phyloP scores from a whole-genome alignment of 2,888 invertebrate genomes.

The Lasioglossum vierecki region DNA sequence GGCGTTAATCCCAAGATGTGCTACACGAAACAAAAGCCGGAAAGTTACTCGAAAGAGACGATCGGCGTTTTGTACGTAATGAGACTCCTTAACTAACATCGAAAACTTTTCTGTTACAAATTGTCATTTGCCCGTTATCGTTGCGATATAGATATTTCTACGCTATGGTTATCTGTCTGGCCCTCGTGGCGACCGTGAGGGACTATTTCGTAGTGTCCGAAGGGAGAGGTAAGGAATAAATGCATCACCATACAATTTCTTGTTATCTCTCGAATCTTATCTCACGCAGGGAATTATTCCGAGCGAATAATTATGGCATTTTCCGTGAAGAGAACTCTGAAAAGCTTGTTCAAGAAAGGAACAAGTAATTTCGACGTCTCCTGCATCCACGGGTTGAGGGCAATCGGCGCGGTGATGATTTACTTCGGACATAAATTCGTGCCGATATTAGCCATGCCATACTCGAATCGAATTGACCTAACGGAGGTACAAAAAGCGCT shows the following conservation, averaged over 20 bases:
- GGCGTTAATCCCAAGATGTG: constrained; percentile 87
- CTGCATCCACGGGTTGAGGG: constrained; percentile 89
- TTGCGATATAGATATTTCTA: constrained; percentile 79
- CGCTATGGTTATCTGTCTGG: constrained; percentile 79
- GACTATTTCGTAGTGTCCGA: constrained; percentile 76
- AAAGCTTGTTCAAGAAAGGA: constrained; percentile 86
- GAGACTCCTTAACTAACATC: not conserved
- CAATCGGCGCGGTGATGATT: constrained; percentile 87
- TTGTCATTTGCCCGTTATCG: not conserved
- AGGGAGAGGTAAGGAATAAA: constrained; percentile 74
- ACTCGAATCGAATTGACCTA: constrained; percentile 86
- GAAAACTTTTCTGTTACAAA: not conserved
- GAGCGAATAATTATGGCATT: constrained; percentile 86
- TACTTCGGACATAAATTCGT: constrained; percentile 89
- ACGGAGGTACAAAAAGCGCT: constrained; percentile 85
- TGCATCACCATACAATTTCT: not conserved
- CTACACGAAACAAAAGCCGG: constrained; percentile 84
- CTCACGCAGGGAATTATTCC: constrained; percentile 78
- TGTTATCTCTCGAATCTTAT: constrained; percentile 24
- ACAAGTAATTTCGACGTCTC: constrained; percentile 85
- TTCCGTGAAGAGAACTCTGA: constrained; percentile 88
- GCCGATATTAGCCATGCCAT: constrained; percentile 87
- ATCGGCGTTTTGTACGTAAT: constrained; percentile 84
- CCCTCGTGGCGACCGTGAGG: constrained; percentile 78
- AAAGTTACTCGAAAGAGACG: constrained; percentile 83